phyloP scores from a whole-genome alignment of 2,113 vertebrate species.

The Accipiter cooperii region DNA sequence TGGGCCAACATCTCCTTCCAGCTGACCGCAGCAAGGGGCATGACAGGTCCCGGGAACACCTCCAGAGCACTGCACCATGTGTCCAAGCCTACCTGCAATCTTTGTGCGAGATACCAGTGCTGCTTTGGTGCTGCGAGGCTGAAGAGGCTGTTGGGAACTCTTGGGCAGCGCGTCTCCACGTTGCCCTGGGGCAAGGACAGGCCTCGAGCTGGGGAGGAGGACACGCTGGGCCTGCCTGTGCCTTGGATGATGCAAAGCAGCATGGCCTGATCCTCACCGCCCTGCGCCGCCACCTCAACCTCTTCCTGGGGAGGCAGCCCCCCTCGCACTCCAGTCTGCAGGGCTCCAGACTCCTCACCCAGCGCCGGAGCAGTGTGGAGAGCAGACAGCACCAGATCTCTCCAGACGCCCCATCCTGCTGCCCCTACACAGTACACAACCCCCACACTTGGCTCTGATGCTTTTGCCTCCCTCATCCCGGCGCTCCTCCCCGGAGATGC shows the following conservation, averaged over 20 bases:
- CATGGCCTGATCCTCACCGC: not conserved
- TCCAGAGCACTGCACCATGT: not conserved
- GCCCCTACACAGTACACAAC: not conserved
- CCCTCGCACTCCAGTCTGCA: accelerated
- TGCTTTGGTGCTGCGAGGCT: not conserved
- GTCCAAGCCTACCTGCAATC: not conserved
- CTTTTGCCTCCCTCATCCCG: not conserved
- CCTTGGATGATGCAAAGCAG: not conserved
- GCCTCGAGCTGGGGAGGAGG: not conserved
- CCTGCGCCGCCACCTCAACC: not conserved
- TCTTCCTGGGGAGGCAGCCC: not conserved
- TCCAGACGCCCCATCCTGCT: not conserved
- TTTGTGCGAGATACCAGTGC: accelerated
- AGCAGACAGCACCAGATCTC: not conserved
- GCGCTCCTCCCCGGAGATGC: not conserved
- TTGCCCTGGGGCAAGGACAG: not conserved
- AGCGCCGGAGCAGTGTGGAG: not conserved
- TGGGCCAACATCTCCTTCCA: accelerated
- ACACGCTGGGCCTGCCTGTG: not conserved
- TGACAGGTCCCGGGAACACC: accelerated
- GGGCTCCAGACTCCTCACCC: not conserved
- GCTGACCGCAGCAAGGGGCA: not conserved
- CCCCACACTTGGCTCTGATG: not conserved
- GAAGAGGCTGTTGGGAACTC: not conserved
- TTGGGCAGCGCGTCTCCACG: accelerated